Evolutionary conservation across 2,113 vertebrate genomes (phyloP).

Genomic region (Hyperopisus bebe): DNA sequence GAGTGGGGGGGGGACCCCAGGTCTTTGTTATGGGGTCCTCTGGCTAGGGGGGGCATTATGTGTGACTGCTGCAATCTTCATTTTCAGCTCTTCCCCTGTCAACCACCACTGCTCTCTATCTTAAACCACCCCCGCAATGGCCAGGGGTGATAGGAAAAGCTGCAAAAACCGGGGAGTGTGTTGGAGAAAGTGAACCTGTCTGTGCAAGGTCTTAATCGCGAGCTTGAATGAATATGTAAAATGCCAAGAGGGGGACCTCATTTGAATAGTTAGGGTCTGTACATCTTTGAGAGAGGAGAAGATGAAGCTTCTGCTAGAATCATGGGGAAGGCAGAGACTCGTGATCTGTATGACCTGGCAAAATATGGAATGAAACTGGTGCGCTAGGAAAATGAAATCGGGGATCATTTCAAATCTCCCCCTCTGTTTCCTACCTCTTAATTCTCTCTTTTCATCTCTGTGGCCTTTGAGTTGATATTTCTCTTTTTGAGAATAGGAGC

Average conservation of each 20-base stretch:
- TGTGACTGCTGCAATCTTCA: not conserved
- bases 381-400: not conserved
- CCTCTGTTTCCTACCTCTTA: not conserved
- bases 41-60: slow-evolving; percentile 12
- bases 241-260: not conserved
- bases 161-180: not conserved
- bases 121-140: not conserved
- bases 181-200: not conserved
- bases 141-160: not conserved
- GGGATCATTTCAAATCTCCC: not conserved
- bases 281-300: not conserved
- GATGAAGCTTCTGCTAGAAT: not conserved
- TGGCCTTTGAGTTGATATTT: not conserved
- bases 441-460: not conserved
- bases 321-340: not conserved
- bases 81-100: not conserved
- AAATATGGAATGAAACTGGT: not conserved
- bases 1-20: slow-evolving; percentile 30
- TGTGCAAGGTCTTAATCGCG: not conserved
- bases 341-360: not conserved
- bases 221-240: not conserved
- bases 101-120: slow-evolving; percentile 1
- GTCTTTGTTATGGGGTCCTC: slow-evolving; percentile 58
- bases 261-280: not conserved
- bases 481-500: not conserved